Conservation (phyloP, 1,140 invertebrate species). For the Lineus longissimus region DNA sequence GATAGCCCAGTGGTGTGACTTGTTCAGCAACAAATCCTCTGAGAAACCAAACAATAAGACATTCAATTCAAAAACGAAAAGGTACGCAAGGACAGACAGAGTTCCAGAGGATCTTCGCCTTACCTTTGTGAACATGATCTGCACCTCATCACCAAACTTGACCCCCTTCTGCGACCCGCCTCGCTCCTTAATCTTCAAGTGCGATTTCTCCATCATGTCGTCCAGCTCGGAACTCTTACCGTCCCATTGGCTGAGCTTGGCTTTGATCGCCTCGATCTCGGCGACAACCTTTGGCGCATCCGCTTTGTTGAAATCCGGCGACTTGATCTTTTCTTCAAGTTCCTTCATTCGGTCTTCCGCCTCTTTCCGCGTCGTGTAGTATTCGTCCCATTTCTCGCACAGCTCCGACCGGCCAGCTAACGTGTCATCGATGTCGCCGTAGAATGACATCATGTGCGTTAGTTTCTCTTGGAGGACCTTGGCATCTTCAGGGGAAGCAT, state of each 20-base stretch:
- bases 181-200: constrained; percentile 43
- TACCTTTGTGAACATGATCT: constrained; percentile 33
- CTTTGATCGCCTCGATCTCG: constrained; percentile 36
- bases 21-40: no score
- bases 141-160: constrained; percentile 42
- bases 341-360: constrained; percentile 75
- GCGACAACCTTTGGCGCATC: constrained; percentile 37
- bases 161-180: constrained; percentile 37
- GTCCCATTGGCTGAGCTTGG: constrained; percentile 34
- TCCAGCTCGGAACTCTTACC: constrained; percentile 33
- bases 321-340: constrained; percentile 73
- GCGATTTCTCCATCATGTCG: constrained; percentile 37
- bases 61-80: no score
- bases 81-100: no score
- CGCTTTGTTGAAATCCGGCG: constrained; percentile 61
- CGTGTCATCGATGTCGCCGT: constrained; percentile 60
- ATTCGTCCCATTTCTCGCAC: constrained; percentile 78
- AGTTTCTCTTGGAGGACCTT: constrained; percentile 71
- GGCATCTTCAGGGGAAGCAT: constrained; percentile 68
- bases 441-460: constrained; percentile 68
- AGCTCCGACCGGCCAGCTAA: constrained; percentile 69
- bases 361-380: constrained; percentile 73
- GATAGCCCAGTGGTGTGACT: no score
- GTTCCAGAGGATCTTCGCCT: constrained; percentile 28
- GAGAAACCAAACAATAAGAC: no score